Evolutionary conservation across 2,797 vertebrate genomes (phyloP).

Genomic region (Danio tinwini): DNA sequence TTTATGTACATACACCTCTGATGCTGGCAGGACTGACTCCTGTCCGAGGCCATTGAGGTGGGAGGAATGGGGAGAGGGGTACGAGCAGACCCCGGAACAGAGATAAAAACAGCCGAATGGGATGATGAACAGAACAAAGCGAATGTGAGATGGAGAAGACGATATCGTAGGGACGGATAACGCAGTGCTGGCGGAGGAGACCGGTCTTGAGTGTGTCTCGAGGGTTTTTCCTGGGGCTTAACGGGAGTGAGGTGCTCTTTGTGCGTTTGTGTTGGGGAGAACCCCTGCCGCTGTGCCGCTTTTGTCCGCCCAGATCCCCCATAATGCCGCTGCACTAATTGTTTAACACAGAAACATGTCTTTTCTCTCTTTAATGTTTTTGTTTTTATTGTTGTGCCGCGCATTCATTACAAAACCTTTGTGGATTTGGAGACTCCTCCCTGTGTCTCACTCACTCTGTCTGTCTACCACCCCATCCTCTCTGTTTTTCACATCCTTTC

Average conservation of each 20-base stretch:
- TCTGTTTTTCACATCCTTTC: conserved; percentile 33
- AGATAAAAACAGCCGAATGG: conserved; percentile 24
- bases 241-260: conserved; percentile 40
- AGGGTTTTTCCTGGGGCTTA: conserved; percentile 37
- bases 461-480: conserved; percentile 37
- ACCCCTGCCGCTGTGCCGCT: conserved; percentile 73
- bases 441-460: conserved; percentile 43
- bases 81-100: conserved; percentile 5
- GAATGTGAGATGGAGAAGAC: conserved; percentile 35
- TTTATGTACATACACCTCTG: conserved; percentile 26
- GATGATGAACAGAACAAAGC: conserved; percentile 36
- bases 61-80: neutral
- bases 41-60: conserved; percentile 8
- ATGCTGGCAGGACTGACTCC: conserved; percentile 12
- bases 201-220: conserved; percentile 34
- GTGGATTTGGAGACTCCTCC: conserved; percentile 76
- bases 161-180: conserved; percentile 48
- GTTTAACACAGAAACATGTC: conserved; percentile 83
- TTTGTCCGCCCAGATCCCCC: conserved; percentile 78
- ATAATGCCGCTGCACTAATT: conserved; percentile 83
- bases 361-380: conserved; percentile 82
- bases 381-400: conserved; percentile 78
- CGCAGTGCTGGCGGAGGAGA: conserved; percentile 3
- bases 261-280: conserved; percentile 49
- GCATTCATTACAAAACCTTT: conserved; percentile 83